Percentiles rank a stretch among this genome's conserved stretches.
phyloP scores from a whole-genome alignment of 1,140 invertebrate genomes.

The honey bee (Apis mellifera) region Amel_HAv3.1 CM009945.2:1657501-1658000 shows the following conservation, averaged over 20 bases:
- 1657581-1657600: too few relatives aligned
- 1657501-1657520: too few relatives aligned
- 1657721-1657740: neutral
- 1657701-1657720: neutral
- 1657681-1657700: constrained; percentile 4
- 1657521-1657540: too few relatives aligned
- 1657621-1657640: neutral
- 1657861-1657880: constrained; percentile 71
- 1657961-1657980: constrained; percentile 61
- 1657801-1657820: constrained; percentile 60
- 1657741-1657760: neutral
- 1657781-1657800: constrained; percentile 24
- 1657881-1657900: constrained; percentile 76
- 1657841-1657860: constrained; percentile 77
- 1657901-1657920: constrained; percentile 67
- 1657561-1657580: too few relatives aligned
- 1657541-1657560: too few relatives aligned
- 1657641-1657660: neutral
- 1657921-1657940: constrained; percentile 71
- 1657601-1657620: too few relatives aligned
- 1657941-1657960: constrained; percentile 72
- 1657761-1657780: constrained; percentile 23
- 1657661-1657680: neutral
- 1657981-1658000: constrained; percentile 60
- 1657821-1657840: constrained; percentile 66